Evolutionary conservation across 2,113 vertebrate genomes (phyloP).

Genomic region (Pseudopodoces humilis): DNA sequence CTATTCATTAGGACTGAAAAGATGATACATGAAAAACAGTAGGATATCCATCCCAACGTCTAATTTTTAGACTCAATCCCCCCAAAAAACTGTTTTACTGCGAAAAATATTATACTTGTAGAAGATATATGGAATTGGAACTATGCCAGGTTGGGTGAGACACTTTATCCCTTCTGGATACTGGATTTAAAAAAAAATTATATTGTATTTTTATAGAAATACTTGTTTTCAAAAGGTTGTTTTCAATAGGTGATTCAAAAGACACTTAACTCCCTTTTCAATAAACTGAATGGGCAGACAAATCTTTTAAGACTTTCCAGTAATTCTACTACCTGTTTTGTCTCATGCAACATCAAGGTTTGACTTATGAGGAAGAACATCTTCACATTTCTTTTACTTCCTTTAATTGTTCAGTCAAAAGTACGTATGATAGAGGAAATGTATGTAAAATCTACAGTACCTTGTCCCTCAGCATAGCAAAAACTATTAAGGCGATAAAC

Average conservation of each 20-base stretch:
- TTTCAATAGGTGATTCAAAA: neutral
- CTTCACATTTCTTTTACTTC: neutral
- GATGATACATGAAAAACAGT: neutral
- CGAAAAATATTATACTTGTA: neutral
- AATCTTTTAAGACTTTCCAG: neutral
- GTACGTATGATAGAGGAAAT: neutral
- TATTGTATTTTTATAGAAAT: neutral
- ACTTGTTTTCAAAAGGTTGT: neutral
- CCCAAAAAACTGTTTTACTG: neutral
- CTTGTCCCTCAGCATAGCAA: neutral
- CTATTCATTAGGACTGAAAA: neutral
- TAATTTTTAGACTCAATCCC: neutral
- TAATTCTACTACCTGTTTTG: neutral
- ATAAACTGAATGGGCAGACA: neutral
- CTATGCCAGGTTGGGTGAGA: neutral
- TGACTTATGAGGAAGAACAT: neutral
- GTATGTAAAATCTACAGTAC: neutral
- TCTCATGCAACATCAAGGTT: neutral
- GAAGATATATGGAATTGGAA: neutral
- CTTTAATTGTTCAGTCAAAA: neutral
- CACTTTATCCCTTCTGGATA: neutral
- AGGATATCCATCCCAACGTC: neutral
- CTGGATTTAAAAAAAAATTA: neutral
- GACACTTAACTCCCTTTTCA: neutral
- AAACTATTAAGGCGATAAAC: neutral